These are phyloP conservation scores for Brienomyrus longianalis DNA, from an alignment of 2,113 vertebrate species.

Conservation along the genomic window DNA sequence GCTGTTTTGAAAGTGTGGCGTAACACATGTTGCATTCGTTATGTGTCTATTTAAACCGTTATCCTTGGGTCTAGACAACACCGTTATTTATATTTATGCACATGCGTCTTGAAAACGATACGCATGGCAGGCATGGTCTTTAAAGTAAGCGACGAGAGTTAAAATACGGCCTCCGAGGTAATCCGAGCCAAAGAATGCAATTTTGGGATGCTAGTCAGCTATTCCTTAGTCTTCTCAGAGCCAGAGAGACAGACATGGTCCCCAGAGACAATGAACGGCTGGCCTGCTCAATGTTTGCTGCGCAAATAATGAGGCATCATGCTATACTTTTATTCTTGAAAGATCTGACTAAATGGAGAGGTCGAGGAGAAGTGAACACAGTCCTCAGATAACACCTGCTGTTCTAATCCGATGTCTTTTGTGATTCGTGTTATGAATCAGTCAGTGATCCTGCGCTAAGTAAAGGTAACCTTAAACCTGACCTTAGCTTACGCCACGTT, in stretches of 20 bases:
- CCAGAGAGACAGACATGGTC: not conserved
- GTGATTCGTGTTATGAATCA: not conserved
- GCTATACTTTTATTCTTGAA: not conserved
- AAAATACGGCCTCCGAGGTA: not conserved
- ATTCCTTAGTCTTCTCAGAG: not conserved
- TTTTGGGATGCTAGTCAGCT: not conserved
- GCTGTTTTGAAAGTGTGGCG: not conserved
- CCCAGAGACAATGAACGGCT: not conserved
- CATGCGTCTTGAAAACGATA: constrained; percentile 15
- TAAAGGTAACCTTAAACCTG: not conserved
- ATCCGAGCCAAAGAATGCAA: constrained; percentile 14
- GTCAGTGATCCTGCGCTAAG: not conserved
- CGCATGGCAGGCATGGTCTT: constrained; percentile 8
- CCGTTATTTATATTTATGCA: constrained; percentile 8
- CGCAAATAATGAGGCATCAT: not conserved
- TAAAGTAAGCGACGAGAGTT: constrained; percentile 7
- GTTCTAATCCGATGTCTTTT: not conserved
- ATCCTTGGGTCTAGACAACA: constrained; percentile 12
- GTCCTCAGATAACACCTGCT: not conserved
- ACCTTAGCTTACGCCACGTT: not conserved
- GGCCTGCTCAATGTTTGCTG: not conserved
- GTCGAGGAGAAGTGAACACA: not conserved
- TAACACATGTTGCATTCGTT: constrained; percentile 4
- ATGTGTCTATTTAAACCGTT: constrained; percentile 11
- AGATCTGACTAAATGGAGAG: not conserved